Conservation (phyloP, 92 coral and sea anemone species). For the Porites evermanni region DNA sequence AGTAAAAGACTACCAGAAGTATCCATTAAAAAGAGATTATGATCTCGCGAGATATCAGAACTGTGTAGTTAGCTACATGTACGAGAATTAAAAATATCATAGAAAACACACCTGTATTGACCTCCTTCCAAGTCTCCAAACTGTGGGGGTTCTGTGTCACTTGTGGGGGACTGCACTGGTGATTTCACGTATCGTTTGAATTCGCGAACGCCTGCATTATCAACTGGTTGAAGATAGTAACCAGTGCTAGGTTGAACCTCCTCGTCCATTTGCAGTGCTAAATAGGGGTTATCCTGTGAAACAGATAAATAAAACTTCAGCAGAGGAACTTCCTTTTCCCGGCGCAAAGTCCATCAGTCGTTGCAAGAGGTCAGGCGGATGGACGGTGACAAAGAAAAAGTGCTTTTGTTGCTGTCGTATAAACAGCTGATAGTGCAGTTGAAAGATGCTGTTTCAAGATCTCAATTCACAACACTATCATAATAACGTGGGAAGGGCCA, state of each 20-base stretch:
- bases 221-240: constrained; percentile 83
- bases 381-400: too few species aligned
- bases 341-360: background rate
- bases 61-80: too few species aligned
- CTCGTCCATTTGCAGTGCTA: constrained; percentile 75
- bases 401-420: too few species aligned
- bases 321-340: background rate
- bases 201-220: constrained; percentile 20
- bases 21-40: too few species aligned
- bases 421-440: too few species aligned
- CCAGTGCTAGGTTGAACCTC: constrained; percentile 56
- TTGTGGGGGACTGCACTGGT: constrained; percentile 21
- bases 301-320: background rate
- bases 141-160: constrained; percentile 16
- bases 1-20: too few species aligned
- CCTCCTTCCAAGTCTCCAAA: background rate
- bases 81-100: too few species aligned
- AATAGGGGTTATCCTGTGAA: constrained; percentile 82
- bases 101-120: background rate
- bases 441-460: too few species aligned
- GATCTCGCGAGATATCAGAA: too few species aligned
- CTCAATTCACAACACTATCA: too few species aligned
- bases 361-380: too few species aligned
- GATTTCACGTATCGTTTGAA: constrained; percentile 40
- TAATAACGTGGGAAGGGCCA: too few species aligned